A percentile compares a stretch with the other conserved stretches of the same genome.
These are phyloP conservation scores for Cataglyphis livida DNA, from an alignment of 2,888 invertebrate species.

Conservation along the genomic window DNA sequence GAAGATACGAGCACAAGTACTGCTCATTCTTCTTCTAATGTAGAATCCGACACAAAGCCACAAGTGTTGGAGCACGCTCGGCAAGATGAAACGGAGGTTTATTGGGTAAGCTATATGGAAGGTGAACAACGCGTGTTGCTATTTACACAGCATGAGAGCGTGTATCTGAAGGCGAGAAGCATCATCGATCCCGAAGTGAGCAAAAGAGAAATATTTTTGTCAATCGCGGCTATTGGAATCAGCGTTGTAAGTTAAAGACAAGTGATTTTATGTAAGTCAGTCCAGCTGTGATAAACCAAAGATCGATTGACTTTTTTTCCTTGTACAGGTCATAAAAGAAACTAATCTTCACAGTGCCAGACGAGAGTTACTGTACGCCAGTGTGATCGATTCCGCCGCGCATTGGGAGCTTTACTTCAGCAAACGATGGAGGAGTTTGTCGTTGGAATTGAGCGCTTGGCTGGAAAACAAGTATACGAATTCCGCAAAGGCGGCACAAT, in stretches of 20 bases:
- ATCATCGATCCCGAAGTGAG: conserved; percentile 89
- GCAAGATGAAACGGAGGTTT: conserved; percentile 91
- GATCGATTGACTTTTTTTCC: neutral
- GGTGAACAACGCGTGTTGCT: conserved; percentile 91
- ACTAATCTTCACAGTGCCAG: conserved; percentile 59
- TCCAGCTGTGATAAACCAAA: neutral
- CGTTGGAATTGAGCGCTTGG: conserved; percentile 92
- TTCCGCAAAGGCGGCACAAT: conserved; percentile 90
- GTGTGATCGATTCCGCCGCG: conserved; percentile 90
- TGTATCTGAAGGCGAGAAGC: conserved; percentile 83
- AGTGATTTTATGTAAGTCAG: neutral
- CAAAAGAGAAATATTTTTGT: conserved; percentile 89
- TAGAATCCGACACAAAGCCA: conserved; percentile 18
- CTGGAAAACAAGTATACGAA: conserved; percentile 92
- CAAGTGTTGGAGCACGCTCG: conserved; percentile 86
- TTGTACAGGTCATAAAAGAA: conserved; percentile 68
- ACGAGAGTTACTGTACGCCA: conserved; percentile 89
- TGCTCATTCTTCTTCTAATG: neutral
- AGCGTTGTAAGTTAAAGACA: conserved; percentile 85
- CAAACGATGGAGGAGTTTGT: conserved; percentile 92
- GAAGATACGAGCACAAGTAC: conserved; percentile 56
- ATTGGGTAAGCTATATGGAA: conserved; percentile 93
- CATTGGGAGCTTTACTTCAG: conserved; percentile 94
- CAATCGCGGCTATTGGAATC: conserved; percentile 90
- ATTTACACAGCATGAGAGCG: conserved; percentile 91